Conservation (phyloP, 1,140 invertebrate genomes). For the Yoshiicerus persimilis region DNA sequence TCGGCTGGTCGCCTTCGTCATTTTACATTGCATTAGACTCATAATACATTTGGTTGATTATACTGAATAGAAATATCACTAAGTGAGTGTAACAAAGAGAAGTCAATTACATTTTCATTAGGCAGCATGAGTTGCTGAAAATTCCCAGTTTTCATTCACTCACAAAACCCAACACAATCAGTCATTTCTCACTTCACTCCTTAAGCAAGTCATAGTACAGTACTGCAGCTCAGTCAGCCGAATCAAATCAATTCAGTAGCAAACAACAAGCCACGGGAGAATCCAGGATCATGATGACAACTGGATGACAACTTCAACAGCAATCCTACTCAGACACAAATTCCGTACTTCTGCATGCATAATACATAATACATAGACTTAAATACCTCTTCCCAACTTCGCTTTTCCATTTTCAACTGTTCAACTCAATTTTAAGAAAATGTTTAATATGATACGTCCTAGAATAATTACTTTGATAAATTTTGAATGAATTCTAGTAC, state of each 20-base stretch:
- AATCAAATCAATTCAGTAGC: neutral
- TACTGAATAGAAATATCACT: neutral
- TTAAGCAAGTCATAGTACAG: neutral
- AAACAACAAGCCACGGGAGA: neutral
- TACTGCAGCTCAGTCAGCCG: neutral
- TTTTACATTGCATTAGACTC: no score
- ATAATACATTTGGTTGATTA: neutral
- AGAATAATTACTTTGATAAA: no score
- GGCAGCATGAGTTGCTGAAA: conserved; percentile 45
- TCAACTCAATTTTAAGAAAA: no score
- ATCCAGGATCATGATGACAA: neutral
- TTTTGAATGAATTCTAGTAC: no score
- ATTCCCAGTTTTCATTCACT: neutral
- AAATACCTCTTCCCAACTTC: no score
- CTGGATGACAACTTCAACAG: neutral
- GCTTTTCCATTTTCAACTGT: no score
- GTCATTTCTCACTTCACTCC: neutral
- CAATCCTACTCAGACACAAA: no score
- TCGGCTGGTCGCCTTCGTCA: neutral
- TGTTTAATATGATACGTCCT: no score
- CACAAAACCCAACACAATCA: neutral
- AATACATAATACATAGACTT: neutral
- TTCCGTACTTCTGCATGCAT: neutral
- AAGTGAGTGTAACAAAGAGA: conserved; percentile 46
- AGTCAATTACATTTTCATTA: conserved; percentile 50